Base-by-base conservation (phyloP, 2,797 vertebrate species). In the Rallus crepitans region DNA sequence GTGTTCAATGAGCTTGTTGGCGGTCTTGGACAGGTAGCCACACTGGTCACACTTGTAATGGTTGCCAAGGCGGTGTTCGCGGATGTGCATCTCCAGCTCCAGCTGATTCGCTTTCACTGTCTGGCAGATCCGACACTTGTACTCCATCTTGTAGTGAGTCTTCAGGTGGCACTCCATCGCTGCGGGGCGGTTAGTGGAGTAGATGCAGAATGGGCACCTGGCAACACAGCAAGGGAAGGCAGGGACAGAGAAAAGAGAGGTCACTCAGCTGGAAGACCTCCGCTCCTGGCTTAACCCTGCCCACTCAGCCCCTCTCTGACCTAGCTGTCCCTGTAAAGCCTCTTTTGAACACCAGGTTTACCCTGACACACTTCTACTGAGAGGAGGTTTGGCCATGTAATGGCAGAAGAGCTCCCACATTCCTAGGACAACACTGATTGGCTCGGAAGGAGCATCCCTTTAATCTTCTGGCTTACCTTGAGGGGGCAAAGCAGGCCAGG, bases 51-150 rank as follows among this genome's bases (percentile, higher is more conserved):
- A 99, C 98, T 99, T 99, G 98, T 99, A 99, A 98, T 99, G 99
- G 99, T 99, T 99, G 98, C 99, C 99, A 95, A 99, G 99, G 98
- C 99, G 99, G 97, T 99, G 99, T 96, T 98, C 99, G 73, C 99
- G 99, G 97, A 99, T 98, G 98, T 99, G 99, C 98, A 99, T 98
- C 98, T 99, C 99, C 98, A 99, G 98, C 97, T 99, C 99, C 97
- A 99, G 98, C 98, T 99, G 99, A 98, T 99, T 99, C 89, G 99
- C 98, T 98, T 99, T 99, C 98, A 99, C 98, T 94, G 98, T 98
- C 98, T 99, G 99, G 98, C 99, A 99, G 99, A 99, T 99, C 98
- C 99, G 99, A 98, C 99, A 99, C 98, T 99, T 99, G 98, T 99
- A 99, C 98, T 99, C 99, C 99, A 99, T 98, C 99, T 99, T 99